These are phyloP conservation scores for Epizoanthus rinbou DNA, from an alignment of 92 coral and sea anemone genomes.

Conservation along the genomic window DNA sequence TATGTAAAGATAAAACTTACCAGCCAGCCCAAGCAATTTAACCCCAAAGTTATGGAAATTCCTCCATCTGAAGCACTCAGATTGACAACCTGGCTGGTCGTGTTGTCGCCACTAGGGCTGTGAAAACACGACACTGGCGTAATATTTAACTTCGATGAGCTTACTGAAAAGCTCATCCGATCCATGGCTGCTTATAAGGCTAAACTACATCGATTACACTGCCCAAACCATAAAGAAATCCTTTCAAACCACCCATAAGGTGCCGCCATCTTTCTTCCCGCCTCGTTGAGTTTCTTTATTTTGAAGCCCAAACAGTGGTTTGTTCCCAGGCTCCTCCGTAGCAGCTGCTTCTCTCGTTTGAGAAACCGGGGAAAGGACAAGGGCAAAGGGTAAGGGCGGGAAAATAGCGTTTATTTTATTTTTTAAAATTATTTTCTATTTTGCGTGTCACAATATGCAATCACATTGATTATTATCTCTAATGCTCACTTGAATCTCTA, in stretches of 20 bases:
- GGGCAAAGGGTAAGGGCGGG: too few relatives aligned
- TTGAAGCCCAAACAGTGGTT: not conserved
- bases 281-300: slow-evolving; percentile 20
- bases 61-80: slow-evolving; percentile 89
- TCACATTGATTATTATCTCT: too few relatives aligned
- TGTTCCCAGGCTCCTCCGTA: slow-evolving; percentile 3
- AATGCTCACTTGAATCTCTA: too few relatives aligned
- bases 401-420: too few relatives aligned
- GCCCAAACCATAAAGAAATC: not conserved
- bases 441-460: too few relatives aligned
- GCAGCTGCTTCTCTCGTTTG: not conserved
- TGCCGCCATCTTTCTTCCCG: slow-evolving; percentile 30
- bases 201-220: not conserved
- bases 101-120: slow-evolving; percentile 18
- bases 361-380: too few relatives aligned
- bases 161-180: slow-evolving; percentile 1
- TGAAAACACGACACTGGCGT: slow-evolving; percentile 44
- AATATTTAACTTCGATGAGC: slow-evolving; percentile 23
- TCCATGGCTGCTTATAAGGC: not conserved
- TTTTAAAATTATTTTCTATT: too few relatives aligned
- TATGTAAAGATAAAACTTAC: slow-evolving; percentile 54
- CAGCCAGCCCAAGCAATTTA: slow-evolving; percentile 93
- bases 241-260: slow-evolving; percentile 13
- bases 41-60: slow-evolving; percentile 85
- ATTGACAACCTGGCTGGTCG: slow-evolving; percentile 27